Base-by-base conservation (phyloP, 1,140 invertebrate genomes). In the Philopotamus ludificatus region DNA sequence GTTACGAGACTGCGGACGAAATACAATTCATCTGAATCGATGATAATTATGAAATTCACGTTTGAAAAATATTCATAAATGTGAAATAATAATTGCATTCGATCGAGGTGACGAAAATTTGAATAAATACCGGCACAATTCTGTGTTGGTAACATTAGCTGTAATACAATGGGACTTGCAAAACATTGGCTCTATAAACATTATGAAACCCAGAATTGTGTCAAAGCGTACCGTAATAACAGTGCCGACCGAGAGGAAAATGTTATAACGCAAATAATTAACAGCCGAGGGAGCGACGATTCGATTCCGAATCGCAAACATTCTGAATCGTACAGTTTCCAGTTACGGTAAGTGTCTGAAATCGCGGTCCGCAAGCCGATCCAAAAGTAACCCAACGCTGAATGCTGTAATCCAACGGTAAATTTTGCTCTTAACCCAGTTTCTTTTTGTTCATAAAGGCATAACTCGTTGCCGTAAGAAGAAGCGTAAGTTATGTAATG, bases 351-450 rank as follows among this genome's bases (percentile, higher is more conserved):
- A n/a, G n/a, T n/a, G n/a, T n/a, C n/a, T n/a, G n/a, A n/a, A n/a
- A n/a, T n/a, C n/a, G n/a, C n/a, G 18, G 15, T 7, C 28, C 25
- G 25, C 15, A 25, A 34, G 42, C 57, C 34, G 47, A 12, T 26
- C 51, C 25, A 42, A 44, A 49, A 51, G 39, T 55, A 66, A 47
- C 47, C 44, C 58, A 41, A 54, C 59, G 63, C 66, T 26, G 61
- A 68, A 60, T 68, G 66, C 61, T 68, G 66, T 64, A 68, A 68
- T 60, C 39, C 54, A 68, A 63, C 66, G 66, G 66, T 68, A 68
- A 23, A 68, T 68, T 63, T 63, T 64, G 66, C 61, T 68, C 66
- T 68, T 68, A 68, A 68, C 66, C 66, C 55, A 68, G 66, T 68
- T 66, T 42, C 26, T 50, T 60, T 60, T 60, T 26, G 42, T 49